Evolutionary conservation across 2,113 vertebrate species (phyloP).

Genomic region (Hippopotamus amphibius): DNA sequence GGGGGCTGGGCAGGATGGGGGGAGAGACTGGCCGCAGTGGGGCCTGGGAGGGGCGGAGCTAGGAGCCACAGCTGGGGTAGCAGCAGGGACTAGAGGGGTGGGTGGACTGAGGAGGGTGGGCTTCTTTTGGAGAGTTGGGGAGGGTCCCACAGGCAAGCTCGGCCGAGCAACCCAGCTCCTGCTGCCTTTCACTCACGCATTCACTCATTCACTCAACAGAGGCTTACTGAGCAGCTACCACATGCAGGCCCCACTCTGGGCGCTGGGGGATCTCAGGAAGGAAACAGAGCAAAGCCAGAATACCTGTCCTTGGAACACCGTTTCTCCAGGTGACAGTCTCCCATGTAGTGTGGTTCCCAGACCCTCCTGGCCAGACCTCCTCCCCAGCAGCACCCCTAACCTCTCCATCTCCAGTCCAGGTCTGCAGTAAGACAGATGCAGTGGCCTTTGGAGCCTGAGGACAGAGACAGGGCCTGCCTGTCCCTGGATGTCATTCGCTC

Average conservation of each 20-base stretch:
- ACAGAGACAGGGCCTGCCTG: not conserved
- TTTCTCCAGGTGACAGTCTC: not conserved
- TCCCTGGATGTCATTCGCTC: not conserved
- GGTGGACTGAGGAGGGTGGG: not conserved
- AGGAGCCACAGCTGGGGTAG: not conserved
- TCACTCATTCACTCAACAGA: not conserved
- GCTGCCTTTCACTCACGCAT: not conserved
- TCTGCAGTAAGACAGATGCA: not conserved
- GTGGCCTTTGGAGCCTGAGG: not conserved
- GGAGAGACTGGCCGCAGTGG: not conserved
- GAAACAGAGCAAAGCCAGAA: not conserved
- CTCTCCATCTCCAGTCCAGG: not conserved
- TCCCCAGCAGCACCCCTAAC: not conserved
- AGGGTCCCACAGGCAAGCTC: not conserved
- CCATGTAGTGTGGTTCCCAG: not conserved
- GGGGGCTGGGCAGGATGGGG: not conserved
- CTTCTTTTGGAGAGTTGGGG: not conserved
- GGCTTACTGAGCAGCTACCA: not conserved
- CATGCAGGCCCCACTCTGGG: not conserved
- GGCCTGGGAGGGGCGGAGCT: not conserved
- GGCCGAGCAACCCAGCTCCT: not conserved
- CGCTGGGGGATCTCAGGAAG: not conserved
- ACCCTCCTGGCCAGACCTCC: accelerated
- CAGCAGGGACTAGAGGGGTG: not conserved
- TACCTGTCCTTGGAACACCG: not conserved